Evolutionary conservation across 1,140 invertebrate species (phyloP), one percentile per base, ranked within the genome.

Genomic region (Theocolax elegans): DNA sequence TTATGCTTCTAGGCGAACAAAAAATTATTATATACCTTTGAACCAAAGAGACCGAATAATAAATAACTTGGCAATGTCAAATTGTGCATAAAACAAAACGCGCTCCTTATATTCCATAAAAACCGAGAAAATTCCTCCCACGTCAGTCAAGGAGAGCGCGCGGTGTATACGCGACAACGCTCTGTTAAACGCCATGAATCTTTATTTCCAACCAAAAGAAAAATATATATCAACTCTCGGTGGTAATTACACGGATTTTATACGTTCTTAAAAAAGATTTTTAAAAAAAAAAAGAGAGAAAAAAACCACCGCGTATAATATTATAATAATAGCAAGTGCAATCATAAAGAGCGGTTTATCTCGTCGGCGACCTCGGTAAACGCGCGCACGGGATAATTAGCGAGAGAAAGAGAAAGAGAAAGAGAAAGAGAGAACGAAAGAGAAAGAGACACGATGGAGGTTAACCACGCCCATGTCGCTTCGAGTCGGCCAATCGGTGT

Each of bases 401-500:
- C 42, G 25, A 13, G 10, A 35, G 31, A 35, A 10, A 35, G 10
- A 35, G 31, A 35, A 35, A 35, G 31, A 35, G 31, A 35, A 35
- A 35, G 31, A 35, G 4, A 35, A 35, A 35, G 31, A 6, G 17
- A 17, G 44, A 46, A 8, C n/a, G 44, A 46, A 17, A 46, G 44
- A 49, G 21, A 53, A 21, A 53, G 29, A 67, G 65, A 58, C 19
- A 54, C 66, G 54, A 59, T 68, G 66, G 54, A 68, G 66, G 56
- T 35, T 60, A 38, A 40, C 58, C 67, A 69, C 67, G 67, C 67
- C 67, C 67, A 17, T 69, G 67, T 69, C 67, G 17, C 59, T 58
- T 7, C 8, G 27, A 35, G 3, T 3, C 35, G 44, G 4, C 67
- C 67, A 69, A 69, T 69, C 58, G 35, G 7, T 21, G 35, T 27